Evolutionary conservation across 2,113 vertebrate genomes (phyloP), one percentile per base, ranked within the genome.

Genomic region (Nesogale talazaci): DNA sequence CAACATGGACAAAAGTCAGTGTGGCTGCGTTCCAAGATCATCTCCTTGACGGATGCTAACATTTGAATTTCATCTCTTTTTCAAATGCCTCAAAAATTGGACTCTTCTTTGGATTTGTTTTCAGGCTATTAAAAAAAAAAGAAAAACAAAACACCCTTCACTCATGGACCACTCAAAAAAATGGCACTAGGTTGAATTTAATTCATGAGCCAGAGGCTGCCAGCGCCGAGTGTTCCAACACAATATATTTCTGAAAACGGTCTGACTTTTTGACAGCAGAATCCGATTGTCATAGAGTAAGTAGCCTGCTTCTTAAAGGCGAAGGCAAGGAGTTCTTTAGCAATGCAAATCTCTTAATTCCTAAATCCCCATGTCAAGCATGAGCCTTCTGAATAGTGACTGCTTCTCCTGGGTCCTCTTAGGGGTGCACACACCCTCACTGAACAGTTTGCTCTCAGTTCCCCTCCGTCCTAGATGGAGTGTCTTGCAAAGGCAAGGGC

Each of bases 41-140:
- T 23, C 46, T 88, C 75, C 61, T 61, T 88, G 86, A 76, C 17
- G 40, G 70, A 19, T n/a, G 29, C 72, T 59, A 74, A 93, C 40
- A 63, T 63, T 72, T 65, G 42, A 86, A 87, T 63, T 69, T 63
- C 56, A 57, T 78, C 29, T 46, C 25, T 72, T 65, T 74, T 75
- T 69, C 69, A 76, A 56, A 91, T 29, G 31, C 56, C 38, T 17
- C 20, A 56, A 63, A 61, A 59, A 40, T 72, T 63, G 34, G n/a
- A 17, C 40, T 86, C 67, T 86, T 79, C n/a, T 82, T 80, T 80
- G n/a, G 10, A 74, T 87, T 86, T 36, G 16, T 79, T 86, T 89
- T 84, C 52, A 46, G n/a, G 40, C 23, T 12, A 19, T 74, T 90
- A 77, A 81, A 92, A 52, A 77, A 91, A 52, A 11, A 65, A 8